Percentiles rank a stretch among this genome's conserved stretches.
Evolutionary conservation across 2,113 vertebrate species (phyloP).

Genomic region (Caloenas nicobarica): DNA sequence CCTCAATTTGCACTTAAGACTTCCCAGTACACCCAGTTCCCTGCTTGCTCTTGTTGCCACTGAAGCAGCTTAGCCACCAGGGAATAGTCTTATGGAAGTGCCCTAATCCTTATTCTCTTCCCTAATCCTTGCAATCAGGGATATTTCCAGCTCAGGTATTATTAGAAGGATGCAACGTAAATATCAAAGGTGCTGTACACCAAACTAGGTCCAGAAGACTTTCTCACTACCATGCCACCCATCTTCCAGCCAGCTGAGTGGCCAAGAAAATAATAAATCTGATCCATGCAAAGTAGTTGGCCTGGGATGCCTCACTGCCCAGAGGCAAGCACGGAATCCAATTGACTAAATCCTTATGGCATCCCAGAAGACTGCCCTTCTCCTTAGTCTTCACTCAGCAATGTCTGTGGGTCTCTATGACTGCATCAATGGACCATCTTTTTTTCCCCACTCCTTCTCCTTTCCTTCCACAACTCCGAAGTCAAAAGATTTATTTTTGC

Average conservation of each 20-base stretch:
- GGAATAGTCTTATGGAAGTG: not conserved
- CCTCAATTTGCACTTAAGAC: not conserved
- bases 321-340: conserved; percentile 51
- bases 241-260: conserved; percentile 35
- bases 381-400: not conserved
- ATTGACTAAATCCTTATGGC: conserved; percentile 66
- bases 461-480: not conserved
- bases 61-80: not conserved
- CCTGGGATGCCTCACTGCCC: conserved; percentile 55
- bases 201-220: not conserved
- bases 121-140: not conserved
- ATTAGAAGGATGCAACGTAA: not conserved
- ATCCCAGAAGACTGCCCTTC: conserved; percentile 42
- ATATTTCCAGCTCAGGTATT: not conserved
- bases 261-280: conserved; percentile 55
- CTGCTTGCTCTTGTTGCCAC: not conserved
- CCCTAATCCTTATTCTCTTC: not conserved
- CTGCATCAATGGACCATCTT: not conserved
- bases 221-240: not conserved
- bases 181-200: not conserved
- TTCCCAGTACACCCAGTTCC: not conserved
- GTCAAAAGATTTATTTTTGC: not conserved
- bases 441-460: not conserved
- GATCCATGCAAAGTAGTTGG: conserved; percentile 30
- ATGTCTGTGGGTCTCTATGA: not conserved